A percentile compares a stretch with the other conserved stretches of the same genome.
Evolutionary conservation across 2,888 invertebrate species (phyloP).

Genomic region (Eristalis intricaria): DNA sequence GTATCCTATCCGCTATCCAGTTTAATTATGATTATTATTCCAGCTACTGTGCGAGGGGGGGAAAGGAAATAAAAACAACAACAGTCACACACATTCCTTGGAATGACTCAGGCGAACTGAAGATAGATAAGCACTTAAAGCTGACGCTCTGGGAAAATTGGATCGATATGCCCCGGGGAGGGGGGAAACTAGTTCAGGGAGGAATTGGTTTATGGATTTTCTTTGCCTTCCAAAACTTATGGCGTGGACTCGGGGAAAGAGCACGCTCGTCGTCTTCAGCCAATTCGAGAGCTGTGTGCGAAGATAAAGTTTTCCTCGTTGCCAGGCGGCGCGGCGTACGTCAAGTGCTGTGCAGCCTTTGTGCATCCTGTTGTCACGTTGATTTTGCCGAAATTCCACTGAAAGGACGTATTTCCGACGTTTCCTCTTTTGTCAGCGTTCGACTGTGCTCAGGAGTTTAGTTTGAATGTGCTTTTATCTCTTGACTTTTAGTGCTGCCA

Average conservation of each 20-base stretch:
- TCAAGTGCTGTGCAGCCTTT: neutral
- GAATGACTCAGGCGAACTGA: conserved; percentile 30
- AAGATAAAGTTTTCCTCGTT: neutral
- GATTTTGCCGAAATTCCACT: neutral
- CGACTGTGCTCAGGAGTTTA: too few species aligned
- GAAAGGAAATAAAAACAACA: neutral
- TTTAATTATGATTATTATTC: conserved; percentile 34
- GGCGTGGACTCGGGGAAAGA: neutral
- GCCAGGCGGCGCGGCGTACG: neutral
- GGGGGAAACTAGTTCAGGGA: conserved; percentile 21
- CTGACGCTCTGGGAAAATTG: conserved; percentile 17
- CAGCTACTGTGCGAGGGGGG: conserved; percentile 29
- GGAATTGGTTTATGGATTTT: neutral
- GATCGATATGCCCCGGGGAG: conserved; percentile 34
- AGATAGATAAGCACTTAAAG: conserved; percentile 28
- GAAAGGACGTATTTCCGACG: neutral
- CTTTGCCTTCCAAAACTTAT: neutral
- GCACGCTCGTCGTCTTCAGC: too few species aligned
- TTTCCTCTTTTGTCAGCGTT: neutral
- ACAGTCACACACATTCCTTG: neutral
- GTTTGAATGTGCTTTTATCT: too few species aligned
- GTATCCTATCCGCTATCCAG: neutral
- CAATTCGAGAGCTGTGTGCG: too few species aligned
- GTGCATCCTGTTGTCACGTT: neutral
- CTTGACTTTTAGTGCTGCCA: too few species aligned